Evolutionary conservation across 2,888 invertebrate genomes (phyloP).

Genomic region (Oeneis ivallda): DNA sequence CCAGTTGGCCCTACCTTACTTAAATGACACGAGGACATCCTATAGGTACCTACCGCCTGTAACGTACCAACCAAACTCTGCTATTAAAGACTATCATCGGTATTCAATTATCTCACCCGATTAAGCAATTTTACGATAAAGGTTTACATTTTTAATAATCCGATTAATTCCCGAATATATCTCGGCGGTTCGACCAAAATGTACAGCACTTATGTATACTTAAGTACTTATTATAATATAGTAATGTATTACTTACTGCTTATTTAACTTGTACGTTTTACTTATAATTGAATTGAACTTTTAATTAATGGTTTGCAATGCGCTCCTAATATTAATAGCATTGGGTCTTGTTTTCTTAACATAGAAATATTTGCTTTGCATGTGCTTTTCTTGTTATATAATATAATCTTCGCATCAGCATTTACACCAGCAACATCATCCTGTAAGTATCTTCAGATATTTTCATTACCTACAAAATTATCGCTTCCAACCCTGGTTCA

Average conservation of each 20-base stretch:
- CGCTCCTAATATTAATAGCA: constrained; percentile 28
- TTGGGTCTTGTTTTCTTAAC: constrained; percentile 33
- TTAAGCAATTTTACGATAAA: constrained; percentile 29
- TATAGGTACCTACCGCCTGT: constrained; percentile 44
- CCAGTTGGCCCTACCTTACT: constrained; percentile 53
- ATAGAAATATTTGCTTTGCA: constrained; percentile 28
- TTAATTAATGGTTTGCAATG: constrained; percentile 8
- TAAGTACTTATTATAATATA: not conserved
- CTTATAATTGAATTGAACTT: not conserved
- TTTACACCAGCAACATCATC: constrained; percentile 23
- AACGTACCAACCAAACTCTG: constrained; percentile 34
- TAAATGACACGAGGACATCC: constrained; percentile 53
- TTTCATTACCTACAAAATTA: constrained; percentile 16
- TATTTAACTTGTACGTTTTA: constrained; percentile 3
- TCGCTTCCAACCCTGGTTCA: not conserved
- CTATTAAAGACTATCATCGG: constrained; percentile 32
- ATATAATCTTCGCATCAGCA: constrained; percentile 6
- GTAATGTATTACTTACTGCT: not conserved
- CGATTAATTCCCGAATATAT: constrained; percentile 11
- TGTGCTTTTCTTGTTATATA: constrained; percentile 21
- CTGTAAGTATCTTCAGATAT: constrained; percentile 31
- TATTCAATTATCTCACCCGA: constrained; percentile 33
- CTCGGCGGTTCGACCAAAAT: constrained; percentile 9
- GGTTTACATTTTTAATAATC: constrained; percentile 20
- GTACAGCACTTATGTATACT: not conserved